Percentiles rank a stretch among this genome's conserved stretches.
These are phyloP conservation scores for Sander vitreus DNA, from an alignment of 2,113 vertebrate genomes.

Conservation along the genomic window DNA sequence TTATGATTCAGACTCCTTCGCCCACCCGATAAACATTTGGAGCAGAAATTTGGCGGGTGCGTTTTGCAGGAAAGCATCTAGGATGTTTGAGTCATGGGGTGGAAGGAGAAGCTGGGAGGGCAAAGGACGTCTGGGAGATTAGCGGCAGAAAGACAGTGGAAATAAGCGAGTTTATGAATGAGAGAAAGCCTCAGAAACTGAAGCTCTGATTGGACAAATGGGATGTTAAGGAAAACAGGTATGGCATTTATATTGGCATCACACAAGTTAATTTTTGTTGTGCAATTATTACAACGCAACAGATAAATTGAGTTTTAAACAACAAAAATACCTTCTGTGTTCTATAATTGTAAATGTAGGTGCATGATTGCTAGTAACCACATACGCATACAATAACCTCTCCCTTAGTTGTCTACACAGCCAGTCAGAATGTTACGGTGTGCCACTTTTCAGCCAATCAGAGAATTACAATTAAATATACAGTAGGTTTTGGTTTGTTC, in stretches of 20 bases:
- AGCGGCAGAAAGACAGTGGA: not conserved
- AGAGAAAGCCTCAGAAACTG: not conserved
- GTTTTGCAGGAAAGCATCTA: constrained; percentile 15
- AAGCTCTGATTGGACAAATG: not conserved
- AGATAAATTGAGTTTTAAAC: too few species aligned
- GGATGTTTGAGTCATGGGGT: constrained; percentile 47
- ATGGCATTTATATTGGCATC: not conserved
- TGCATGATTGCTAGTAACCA: too few species aligned
- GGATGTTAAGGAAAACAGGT: not conserved
- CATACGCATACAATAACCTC: too few species aligned
- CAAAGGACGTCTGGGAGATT: not conserved
- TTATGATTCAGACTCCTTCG: constrained; percentile 23
- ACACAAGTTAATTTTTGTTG: not conserved
- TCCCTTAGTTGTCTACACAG: too few species aligned
- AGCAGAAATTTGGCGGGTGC: constrained; percentile 1
- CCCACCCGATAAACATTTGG: constrained; percentile 21
- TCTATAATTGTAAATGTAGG: too few species aligned
- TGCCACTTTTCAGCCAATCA: too few species aligned
- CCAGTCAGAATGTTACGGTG: too few species aligned
- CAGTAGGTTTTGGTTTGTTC: not conserved
- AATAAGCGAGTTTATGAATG: constrained; percentile 13
- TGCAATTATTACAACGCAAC: not conserved
- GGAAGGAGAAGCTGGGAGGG: constrained; percentile 6
- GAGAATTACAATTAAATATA: too few species aligned
- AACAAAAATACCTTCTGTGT: too few species aligned